phyloP scores from a whole-genome alignment of 1,140 invertebrate genomes.

The Halotydeus destructor region DNA sequence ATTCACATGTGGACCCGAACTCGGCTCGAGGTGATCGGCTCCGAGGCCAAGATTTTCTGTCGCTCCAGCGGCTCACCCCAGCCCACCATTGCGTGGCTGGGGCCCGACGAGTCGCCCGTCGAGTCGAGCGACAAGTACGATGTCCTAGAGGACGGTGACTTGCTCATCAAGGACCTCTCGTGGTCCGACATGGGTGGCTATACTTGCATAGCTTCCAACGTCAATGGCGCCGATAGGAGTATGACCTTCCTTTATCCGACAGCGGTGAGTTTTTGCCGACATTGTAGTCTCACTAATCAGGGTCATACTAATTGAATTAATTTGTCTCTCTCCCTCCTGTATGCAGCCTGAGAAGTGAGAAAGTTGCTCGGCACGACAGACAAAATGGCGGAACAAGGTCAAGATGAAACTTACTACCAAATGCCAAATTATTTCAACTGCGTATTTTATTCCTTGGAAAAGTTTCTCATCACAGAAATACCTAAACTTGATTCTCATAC shows the following conservation, averaged over 20 bases:
- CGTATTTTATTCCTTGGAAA: no score
- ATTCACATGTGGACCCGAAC: constrained; percentile 28
- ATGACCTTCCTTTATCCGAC: constrained; percentile 56
- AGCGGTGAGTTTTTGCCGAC: constrained; percentile 32
- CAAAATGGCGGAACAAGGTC: no score
- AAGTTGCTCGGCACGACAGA: no score
- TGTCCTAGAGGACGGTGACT: constrained; percentile 43
- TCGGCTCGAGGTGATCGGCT: constrained; percentile 32
- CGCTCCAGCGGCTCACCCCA: constrained; percentile 37
- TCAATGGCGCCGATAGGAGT: constrained; percentile 35
- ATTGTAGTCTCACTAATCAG: no score
- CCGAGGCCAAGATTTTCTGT: constrained; percentile 43
- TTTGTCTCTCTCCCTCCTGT: no score
- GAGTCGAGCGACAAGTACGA: constrained; percentile 20
- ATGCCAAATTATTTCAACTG: no score
- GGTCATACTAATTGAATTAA: background rate
- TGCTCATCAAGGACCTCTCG: constrained; percentile 40
- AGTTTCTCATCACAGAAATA: no score
- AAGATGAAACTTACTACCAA: no score
- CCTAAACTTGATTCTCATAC: no score
- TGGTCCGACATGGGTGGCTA: constrained; percentile 62
- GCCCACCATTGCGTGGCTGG: constrained; percentile 41
- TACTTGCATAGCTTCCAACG: constrained; percentile 45
- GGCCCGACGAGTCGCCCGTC: constrained; percentile 29
- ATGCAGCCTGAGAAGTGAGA: no score